Evolutionary conservation across 2,797 vertebrate genomes (phyloP).

Genomic region (Chromis chromis): DNA sequence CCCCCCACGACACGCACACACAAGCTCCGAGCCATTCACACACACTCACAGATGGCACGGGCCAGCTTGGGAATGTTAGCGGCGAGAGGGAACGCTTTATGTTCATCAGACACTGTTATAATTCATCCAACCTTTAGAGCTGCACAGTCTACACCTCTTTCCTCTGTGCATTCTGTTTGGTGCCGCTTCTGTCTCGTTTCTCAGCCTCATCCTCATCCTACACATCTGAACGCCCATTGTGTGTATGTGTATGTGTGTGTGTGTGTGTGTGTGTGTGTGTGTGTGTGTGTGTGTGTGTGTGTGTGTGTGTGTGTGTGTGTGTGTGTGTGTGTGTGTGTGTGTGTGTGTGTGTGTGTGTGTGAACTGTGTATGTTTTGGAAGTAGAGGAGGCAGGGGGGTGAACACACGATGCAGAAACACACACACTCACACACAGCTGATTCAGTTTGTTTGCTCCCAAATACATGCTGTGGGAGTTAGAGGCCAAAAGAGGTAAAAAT

Average conservation of each 20-base stretch:
- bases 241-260: slow-evolving; percentile 27
- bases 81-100: slow-evolving; percentile 69
- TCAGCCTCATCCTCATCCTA: slow-evolving; percentile 40
- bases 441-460: slow-evolving; percentile 47
- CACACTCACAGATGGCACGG: slow-evolving; percentile 82
- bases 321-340: slow-evolving; percentile 13
- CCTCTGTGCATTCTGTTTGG: slow-evolving; percentile 39
- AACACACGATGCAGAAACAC: slow-evolving; percentile 13
- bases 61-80: slow-evolving; percentile 93
- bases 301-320: slow-evolving; percentile 30
- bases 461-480: slow-evolving; percentile 31
- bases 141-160: slow-evolving; percentile 51
- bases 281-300: slow-evolving; percentile 27
- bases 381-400: not conserved
- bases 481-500: slow-evolving; percentile 27
- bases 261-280: slow-evolving; percentile 37
- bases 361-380: slow-evolving; percentile 54
- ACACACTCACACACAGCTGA: slow-evolving; percentile 53
- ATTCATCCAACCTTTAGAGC: slow-evolving; percentile 56
- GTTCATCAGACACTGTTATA: slow-evolving; percentile 68
- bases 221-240: slow-evolving; percentile 33
- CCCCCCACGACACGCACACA: slow-evolving; percentile 69
- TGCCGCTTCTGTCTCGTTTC: slow-evolving; percentile 32
- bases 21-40: slow-evolving; percentile 61
- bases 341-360: slow-evolving; percentile 42